Base-by-base conservation (phyloP, 2,797 vertebrate genomes). In the Sebastes reedi region DNA sequence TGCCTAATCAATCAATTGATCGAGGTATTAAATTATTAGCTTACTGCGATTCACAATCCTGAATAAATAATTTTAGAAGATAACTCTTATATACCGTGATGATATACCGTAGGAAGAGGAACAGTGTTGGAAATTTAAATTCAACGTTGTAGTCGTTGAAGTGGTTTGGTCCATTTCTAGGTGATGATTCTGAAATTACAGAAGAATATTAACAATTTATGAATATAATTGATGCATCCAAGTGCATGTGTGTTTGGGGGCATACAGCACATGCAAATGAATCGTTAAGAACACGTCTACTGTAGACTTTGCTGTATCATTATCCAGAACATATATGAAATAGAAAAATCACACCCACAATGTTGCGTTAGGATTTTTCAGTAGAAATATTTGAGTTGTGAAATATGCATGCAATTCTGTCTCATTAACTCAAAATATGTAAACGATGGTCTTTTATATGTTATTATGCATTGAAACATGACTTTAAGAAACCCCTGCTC, bases 301-400 rank as follows among this genome's bases (percentile, higher is more conserved):
- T 22, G 22, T 66, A 60, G 67, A 58, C 77, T 81, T 12, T 0
- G 14, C 39, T 36, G 29, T 50, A 76, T 72, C 61, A 72, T 77
- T 75, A 68, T 54, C 30, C 52, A 34, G 36, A 58, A 29, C 25
- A 85, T 66, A 77, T 36, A 73, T 76, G 20, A 79, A 70, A 77
- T 61, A 61, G 18, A 81, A 77, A 79, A 83, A 72, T 76, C 12
- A 71, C 25, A 55, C 14, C 20, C 39, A 39, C 27, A 42, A 39
- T 50, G 61, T 75, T 70, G 8, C 0, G 3, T 67, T n/a, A 56
- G 34, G 62, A 54, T 76, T 69, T 56, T 78, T 69, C 54, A 64
- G 65, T n/a, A 50, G 58, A 68, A 74, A 86, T 67, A 69, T 80
- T 58, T 80, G 9, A 55, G 42, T 79, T 72, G 27, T 77, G 77